Base-by-base conservation (phyloP, 2,797 vertebrate species). In the Microhierax caerulescens region DNA sequence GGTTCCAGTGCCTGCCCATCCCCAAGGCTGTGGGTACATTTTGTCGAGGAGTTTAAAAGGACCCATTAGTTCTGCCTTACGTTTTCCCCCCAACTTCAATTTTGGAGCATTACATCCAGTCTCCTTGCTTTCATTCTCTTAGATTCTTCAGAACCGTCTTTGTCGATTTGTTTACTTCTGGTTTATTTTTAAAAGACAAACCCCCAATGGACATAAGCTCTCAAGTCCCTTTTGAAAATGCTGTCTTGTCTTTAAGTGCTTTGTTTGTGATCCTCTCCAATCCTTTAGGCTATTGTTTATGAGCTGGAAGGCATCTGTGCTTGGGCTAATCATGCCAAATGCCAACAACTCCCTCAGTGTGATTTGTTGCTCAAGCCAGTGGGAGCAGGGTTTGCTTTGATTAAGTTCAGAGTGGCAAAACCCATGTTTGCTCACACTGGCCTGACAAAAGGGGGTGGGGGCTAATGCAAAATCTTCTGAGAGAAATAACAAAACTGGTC, bases 221-320 rank as follows among this genome's bases (percentile, higher is more conserved):
- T 95, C 92, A 92, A 94, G 94, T 87, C 90, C 81, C 90, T 93
- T 97, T 92, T 95, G 95, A 97, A 97, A 94, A 94, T 2, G 56
- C 92, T 89, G 84, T 82, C 93, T 89, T 92, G 77, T 77, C 88
- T 57, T 10, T 95, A 95, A 97, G 90, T 97, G 96, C 93, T 95
- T 97, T 96, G 92, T 96, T 97, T 95, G 94, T 94, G 92, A 95
- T 97, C 94, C 90, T 97, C 85, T 95, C 88, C 94, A 93, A 53
- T 94, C 95, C 95, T 97, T 97, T 88, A 95, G 95, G 96, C 97
- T 97, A 96, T 95, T 95, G 95, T 96, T 95, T 97, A 95, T 5
- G 90, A 92, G 92, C 92, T 97, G 84, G 92, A 94, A 97, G 94
- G 96, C 95, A 97, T 95, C 85, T 95, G 80, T 1, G 21, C 90